Conservation (phyloP, 2,888 invertebrate genomes). For the Cepaea hortensis region DNA sequence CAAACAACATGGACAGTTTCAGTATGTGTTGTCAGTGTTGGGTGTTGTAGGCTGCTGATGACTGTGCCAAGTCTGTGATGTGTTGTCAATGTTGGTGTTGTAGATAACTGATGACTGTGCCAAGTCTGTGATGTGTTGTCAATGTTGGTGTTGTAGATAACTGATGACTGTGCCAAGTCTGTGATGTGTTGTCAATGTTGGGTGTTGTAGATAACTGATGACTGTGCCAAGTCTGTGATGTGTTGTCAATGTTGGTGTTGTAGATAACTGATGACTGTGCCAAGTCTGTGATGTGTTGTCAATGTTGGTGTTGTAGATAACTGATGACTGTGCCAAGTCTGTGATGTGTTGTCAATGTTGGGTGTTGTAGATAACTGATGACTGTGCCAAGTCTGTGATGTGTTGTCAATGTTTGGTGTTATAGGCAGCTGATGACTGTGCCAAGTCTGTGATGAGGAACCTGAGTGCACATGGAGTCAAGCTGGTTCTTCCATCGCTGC, state of each 20-base stretch:
- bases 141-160: conserved; percentile 82
- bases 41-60: conserved; percentile 79
- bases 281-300: conserved; percentile 83
- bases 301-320: conserved; percentile 82
- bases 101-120: conserved; percentile 83
- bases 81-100: too few relatives aligned
- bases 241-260: too few relatives aligned
- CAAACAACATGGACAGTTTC: too few relatives aligned
- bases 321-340: conserved; percentile 96
- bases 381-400: too few relatives aligned
- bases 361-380: conserved; percentile 80
- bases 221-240: too few relatives aligned
- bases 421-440: conserved; percentile 95
- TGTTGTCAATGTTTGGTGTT: too few relatives aligned
- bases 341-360: conserved; percentile 81
- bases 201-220: conserved; percentile 80
- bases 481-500: conserved; percentile 92
- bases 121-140: too few relatives aligned
- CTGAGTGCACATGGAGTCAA: conserved; percentile 98
- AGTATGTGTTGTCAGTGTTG: too few relatives aligned
- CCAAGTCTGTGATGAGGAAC: conserved; percentile 93
- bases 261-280: conserved; percentile 83
- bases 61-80: too few relatives aligned
- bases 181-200: conserved; percentile 81
- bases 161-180: conserved; percentile 96